Conservation (phyloP, 1,140 invertebrate species). For the Zelostemma sp. region DNA sequence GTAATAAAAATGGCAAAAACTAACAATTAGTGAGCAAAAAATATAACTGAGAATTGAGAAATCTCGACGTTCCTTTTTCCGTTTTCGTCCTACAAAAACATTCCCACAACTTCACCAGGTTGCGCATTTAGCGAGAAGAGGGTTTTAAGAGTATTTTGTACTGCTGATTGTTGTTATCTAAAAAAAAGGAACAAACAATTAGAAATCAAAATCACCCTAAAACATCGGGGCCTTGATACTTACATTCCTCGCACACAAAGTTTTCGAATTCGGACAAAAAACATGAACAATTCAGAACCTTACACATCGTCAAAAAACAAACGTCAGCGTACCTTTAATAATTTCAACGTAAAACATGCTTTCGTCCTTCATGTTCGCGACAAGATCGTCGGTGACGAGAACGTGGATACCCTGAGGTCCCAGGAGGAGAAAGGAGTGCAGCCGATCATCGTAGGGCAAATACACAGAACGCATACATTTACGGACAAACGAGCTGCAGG, state of each 20-base stretch:
- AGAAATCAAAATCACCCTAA: background rate
- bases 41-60: background rate
- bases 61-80: background rate
- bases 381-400: conserved; percentile 81
- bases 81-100: background rate
- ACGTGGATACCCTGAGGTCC: conserved; percentile 83
- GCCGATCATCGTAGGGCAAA: conserved; percentile 70
- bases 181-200: conserved; percentile 30
- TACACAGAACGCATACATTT: conserved; percentile 77
- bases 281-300: no score
- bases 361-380: conserved; percentile 76
- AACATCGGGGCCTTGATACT: no score
- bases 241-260: no score
- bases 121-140: background rate
- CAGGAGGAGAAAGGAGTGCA: conserved; percentile 76
- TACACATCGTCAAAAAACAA: background rate
- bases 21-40: background rate
- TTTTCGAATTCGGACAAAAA: no score
- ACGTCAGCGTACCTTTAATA: conserved; percentile 62
- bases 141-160: conserved; percentile 38
- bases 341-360: conserved; percentile 75
- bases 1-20: no score
- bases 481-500: conserved; percentile 75
- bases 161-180: conserved; percentile 49
- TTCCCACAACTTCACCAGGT: background rate